Evolutionary conservation across 2,113 vertebrate species (phyloP).

Genomic region (Epinephelus fuscoguttatus): DNA sequence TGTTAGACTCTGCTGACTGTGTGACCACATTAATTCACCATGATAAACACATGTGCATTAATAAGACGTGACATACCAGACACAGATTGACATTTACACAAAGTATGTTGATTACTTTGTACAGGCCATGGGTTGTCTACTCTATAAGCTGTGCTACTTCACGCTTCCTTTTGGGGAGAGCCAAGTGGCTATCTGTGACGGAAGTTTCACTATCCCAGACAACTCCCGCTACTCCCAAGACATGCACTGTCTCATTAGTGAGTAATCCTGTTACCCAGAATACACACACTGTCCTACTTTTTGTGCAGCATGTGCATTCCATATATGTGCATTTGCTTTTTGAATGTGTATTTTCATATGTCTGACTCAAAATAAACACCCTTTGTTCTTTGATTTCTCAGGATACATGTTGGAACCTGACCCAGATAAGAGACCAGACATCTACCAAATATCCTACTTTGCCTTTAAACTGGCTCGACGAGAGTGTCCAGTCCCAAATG

Average conservation of each 20-base stretch:
- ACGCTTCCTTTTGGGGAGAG: conserved; percentile 99
- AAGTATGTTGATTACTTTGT: conserved; percentile 1
- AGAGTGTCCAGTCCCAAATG: conserved; percentile 93
- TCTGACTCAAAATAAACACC: conserved; percentile 3
- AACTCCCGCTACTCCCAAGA: conserved; percentile 96
- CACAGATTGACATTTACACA: not conserved
- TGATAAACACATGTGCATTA: not conserved
- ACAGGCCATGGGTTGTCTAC: conserved; percentile 95
- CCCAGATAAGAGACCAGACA: conserved; percentile 95
- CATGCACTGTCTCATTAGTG: conserved; percentile 98
- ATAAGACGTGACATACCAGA: not conserved
- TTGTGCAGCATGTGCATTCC: not conserved
- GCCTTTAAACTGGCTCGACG: conserved; percentile 93
- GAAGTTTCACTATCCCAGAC: conserved; percentile 98
- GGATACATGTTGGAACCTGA: conserved; percentile 99
- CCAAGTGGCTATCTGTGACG: conserved; percentile 98
- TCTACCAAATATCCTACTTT: conserved; percentile 97
- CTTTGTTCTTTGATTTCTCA: conserved; percentile 58
- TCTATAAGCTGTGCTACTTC: conserved; percentile 98
- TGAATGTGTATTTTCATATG: not conserved
- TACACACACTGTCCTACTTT: conserved; percentile 3
- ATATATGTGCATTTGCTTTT: not conserved
- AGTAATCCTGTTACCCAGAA: conserved; percentile 76
- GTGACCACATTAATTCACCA: not conserved
- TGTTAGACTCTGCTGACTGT: not conserved